Evolutionary conservation across 2,888 invertebrate genomes (phyloP).

Genomic region (Lymantria dispar): DNA sequence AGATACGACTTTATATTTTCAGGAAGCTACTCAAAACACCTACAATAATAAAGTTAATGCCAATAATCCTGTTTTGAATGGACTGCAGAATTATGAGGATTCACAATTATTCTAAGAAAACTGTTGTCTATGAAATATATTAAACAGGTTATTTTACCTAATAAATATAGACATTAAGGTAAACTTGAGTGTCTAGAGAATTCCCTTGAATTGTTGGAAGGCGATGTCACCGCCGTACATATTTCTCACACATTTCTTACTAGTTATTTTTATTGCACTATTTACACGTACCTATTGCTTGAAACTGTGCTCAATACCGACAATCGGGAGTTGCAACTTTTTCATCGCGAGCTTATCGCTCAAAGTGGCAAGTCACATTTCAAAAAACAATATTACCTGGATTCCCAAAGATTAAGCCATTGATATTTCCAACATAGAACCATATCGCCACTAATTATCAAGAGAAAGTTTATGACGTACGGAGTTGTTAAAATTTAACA

Average conservation of each 20-base stretch:
- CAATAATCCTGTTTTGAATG: constrained; percentile 34
- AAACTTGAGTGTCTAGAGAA: constrained; percentile 14
- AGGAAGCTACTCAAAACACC: constrained; percentile 1
- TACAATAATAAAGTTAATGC: constrained; percentile 14
- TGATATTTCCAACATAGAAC: too few species aligned
- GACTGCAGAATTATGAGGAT: constrained; percentile 21
- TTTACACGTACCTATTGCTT: too few species aligned
- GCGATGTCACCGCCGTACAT: constrained; percentile 7
- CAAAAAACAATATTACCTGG: too few species aligned
- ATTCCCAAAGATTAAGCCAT: too few species aligned
- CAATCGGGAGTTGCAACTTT: too few species aligned
- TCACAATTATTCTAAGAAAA: constrained; percentile 23
- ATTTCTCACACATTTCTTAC: neutral
- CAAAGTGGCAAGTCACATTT: too few species aligned
- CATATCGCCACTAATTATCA: too few species aligned
- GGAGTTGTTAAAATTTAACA: too few species aligned
- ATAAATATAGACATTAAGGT: constrained; percentile 17
- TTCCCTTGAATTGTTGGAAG: constrained; percentile 4
- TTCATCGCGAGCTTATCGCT: too few species aligned
- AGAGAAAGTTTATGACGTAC: too few species aligned
- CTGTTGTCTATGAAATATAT: constrained; percentile 11
- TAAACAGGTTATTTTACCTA: constrained; percentile 24
- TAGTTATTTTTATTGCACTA: too few species aligned
- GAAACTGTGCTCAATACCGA: too few species aligned
- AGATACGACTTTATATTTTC: neutral